Percentiles rank a stretch among this genome's conserved stretches.
Conservation (phyloP, 2,797 vertebrate genomes). For the Vireo griseus region DNA sequence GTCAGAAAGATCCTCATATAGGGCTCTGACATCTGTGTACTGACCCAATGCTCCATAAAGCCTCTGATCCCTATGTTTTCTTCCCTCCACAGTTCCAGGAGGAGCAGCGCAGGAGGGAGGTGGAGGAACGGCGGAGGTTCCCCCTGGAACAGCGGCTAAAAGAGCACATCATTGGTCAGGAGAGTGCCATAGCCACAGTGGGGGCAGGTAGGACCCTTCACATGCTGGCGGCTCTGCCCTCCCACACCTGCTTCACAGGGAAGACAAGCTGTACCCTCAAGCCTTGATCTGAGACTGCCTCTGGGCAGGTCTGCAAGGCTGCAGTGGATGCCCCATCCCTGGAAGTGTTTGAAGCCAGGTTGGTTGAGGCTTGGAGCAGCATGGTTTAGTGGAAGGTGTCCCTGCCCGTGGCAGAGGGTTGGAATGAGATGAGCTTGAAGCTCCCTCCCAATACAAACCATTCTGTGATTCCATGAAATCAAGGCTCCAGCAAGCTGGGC, state of each 20-base stretch:
- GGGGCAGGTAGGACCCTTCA: constrained; percentile 82
- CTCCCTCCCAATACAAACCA: neutral
- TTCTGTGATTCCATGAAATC: neutral
- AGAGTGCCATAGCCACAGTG: constrained; percentile 90
- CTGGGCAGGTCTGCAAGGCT: accelerated
- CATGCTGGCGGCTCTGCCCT: neutral
- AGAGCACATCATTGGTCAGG: constrained; percentile 95
- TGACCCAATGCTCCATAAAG: accelerated
- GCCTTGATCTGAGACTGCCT: neutral
- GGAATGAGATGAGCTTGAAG: neutral
- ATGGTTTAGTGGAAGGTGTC: neutral
- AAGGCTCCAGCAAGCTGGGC: neutral
- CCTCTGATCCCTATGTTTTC: neutral
- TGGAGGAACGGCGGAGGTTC: constrained; percentile 88
- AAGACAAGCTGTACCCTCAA: neutral
- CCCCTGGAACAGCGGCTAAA: constrained; percentile 90
- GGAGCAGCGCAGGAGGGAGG: constrained; percentile 80
- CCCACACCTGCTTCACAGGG: neutral
- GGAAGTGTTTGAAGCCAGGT: neutral
- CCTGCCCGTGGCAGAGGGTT: neutral
- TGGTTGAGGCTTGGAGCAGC: neutral
- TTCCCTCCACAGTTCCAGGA: constrained; percentile 82
- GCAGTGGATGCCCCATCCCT: neutral
- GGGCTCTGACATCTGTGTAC: neutral
- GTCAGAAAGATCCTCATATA: too few species aligned